Base-by-base conservation (phyloP, 2,888 invertebrate species). In the Drosophila aldrichi region DNA sequence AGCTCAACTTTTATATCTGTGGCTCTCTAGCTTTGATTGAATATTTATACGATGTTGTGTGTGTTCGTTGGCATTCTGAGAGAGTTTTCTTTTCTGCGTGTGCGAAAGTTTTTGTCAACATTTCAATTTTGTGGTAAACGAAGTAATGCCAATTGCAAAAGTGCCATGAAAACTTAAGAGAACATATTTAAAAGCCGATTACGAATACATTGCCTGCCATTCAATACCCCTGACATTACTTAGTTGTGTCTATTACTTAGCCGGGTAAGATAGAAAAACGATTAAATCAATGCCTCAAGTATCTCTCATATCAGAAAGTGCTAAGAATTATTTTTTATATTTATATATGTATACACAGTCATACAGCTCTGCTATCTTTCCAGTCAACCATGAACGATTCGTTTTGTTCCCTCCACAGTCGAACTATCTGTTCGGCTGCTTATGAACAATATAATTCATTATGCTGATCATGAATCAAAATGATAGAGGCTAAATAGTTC, bases 31-130 rank as follows among this genome's bases (percentile, higher is more conserved):
- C 54, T 75, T 65, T 79, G 77, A 85, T 85, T 85, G 88, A 85
- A 85, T 85, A 85, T 85, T 84, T 84, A 84, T 88, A 70, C 70
- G 58, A 61, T 60, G 70, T 52, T 44, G 22, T 36, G 3, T 16
- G 38, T 12, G 8, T 2, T n/a, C 14, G 14, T 2, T 22, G 10
- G 16, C 14, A 25, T 18, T 8, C 22, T n/a, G 29, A 52, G 67
- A 29, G 56, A 58, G 58, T 51, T 46, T 38, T 43, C 44, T 25
- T 22, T 20, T 10, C 44, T 38, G 20, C 14, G 58, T 25, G 41
- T 20, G 20, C 9, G 18, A 56, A 75, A 77, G 46, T 67, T 77
- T 59, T 20, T 56, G 32, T 59, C 59, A 70, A 51, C 34, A 44
- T 58, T 49, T 54, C 12, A 55, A 22, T 18, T 49, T 16, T 16